Evolutionary conservation across 2,797 vertebrate species (phyloP).

Genomic region (Coracias cyanogaster): DNA sequence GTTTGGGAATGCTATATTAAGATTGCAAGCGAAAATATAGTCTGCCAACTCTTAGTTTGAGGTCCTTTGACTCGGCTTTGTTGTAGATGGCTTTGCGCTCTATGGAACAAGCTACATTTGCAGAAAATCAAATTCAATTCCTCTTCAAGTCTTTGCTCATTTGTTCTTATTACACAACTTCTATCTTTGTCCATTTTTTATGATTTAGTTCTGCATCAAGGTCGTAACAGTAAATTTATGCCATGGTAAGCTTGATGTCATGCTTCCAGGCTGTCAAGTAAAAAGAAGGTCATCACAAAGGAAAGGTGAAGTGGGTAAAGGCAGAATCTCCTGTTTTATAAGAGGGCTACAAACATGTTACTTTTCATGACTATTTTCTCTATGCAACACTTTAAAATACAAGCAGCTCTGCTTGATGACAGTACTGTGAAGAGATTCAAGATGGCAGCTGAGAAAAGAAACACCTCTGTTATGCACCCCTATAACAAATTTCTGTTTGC

Average conservation of each 20-base stretch:
- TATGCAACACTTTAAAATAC: not conserved
- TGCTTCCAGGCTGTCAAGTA: not conserved
- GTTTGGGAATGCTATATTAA: not conserved
- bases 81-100: not conserved
- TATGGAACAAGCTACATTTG: not conserved
- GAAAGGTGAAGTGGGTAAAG: not conserved
- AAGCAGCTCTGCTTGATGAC: not conserved
- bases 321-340: not conserved
- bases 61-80: not conserved
- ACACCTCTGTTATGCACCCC: not conserved
- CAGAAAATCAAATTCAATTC: not conserved
- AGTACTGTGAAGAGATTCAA: not conserved
- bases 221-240: not conserved
- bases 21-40: not conserved
- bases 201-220: not conserved
- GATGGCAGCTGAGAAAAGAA: slow-evolving; percentile 10
- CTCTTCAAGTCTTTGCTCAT: not conserved
- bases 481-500: not conserved
- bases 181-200: not conserved
- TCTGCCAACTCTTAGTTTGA: not conserved
- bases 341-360: not conserved
- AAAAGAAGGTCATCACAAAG: not conserved
- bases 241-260: not conserved
- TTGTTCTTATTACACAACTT: not conserved
- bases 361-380: not conserved